Evolutionary conservation across 2,888 invertebrate genomes (phyloP), one percentile per base, ranked within the genome.

Genomic region (Tridacna gigas): DNA sequence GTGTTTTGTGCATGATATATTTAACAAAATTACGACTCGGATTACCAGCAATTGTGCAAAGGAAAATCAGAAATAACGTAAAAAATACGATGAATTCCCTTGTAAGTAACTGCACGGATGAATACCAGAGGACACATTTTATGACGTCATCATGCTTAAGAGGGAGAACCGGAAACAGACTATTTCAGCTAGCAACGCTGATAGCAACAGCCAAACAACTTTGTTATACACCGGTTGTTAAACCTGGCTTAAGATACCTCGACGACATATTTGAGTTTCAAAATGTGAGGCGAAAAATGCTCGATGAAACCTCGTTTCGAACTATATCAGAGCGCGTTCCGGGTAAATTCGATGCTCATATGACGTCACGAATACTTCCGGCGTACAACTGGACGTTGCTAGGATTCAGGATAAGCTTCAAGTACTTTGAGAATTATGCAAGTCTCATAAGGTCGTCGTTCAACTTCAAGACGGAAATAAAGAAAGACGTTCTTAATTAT

Each of bases 171-270:
- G 74, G 74, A 20, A 74, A 74, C 18, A 22, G 22, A 0, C 20
- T 74, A 25, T 74, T 74, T 60, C 74, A 51, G 22, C 11, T 74
- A 3, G 74, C 74, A 13, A 18, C 74, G 12, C n/a, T 74, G 22
- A 28, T 74, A 5, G 74, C 22, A 9, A 60, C 37, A 5, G 22
- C 74, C 11, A 37, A 28, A 20, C 18, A 5, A 20, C 25, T 20
- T 0, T 51, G 74, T 22, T 74, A 56, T 26, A 74, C 18, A 56
- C 37, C 74, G 18, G 28, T 51, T 25, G 11, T 48, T 2, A n/a
- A 2, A 12, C 5, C n/a, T 7, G 22, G 4, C 3, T n/a, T 15
- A 2, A 20, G 56, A 26, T 7, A 9, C 4, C 13, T 74, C 4
- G 28, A 25, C 20, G 37, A 67, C 9, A 67, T 67, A 13, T 37